Conservation (phyloP, 2,888 invertebrate species). For the Eristalis pertinax region DNA sequence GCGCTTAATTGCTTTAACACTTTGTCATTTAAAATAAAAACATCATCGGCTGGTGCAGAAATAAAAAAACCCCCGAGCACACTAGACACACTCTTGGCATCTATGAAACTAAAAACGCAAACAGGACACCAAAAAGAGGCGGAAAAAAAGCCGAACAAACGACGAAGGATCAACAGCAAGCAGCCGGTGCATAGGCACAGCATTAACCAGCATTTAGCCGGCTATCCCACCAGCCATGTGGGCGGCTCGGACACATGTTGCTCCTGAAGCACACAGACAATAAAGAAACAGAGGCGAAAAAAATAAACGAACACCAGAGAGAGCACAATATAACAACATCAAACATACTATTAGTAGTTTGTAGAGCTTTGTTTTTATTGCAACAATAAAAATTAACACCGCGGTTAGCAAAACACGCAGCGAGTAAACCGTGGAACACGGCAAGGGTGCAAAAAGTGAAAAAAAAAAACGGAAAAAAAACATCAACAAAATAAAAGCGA, state of each 20-base stretch:
- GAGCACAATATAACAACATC: constrained; percentile 61
- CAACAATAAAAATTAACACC: constrained; percentile 73
- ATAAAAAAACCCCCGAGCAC: constrained; percentile 29
- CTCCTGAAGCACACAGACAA: constrained; percentile 41
- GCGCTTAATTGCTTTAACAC: constrained; percentile 71
- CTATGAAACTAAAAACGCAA: constrained; percentile 65
- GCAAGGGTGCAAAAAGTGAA: constrained; percentile 40
- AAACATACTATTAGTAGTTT: constrained; percentile 72
- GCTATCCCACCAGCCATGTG: constrained; percentile 46
- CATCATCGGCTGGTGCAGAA: constrained; percentile 64
- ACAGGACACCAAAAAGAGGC: constrained; percentile 45
- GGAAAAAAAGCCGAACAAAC: neutral
- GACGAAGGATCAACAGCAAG: constrained; percentile 61
- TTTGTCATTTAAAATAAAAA: constrained; percentile 71
- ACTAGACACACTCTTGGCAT: constrained; percentile 8
- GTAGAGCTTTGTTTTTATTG: constrained; percentile 72
- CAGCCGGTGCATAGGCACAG: constrained; percentile 42
- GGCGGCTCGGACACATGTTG: constrained; percentile 70
- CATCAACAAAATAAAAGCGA: neutral
- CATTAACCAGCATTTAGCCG: constrained; percentile 69
- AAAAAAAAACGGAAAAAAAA: neutral
- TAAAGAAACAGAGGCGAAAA: neutral
- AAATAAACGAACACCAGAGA: constrained; percentile 1
- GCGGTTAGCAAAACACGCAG: constrained; percentile 73
- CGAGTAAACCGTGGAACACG: constrained; percentile 70